Evolutionary conservation across 1,140 invertebrate genomes (phyloP).

Genomic region (Eriocheir sinensis): DNA sequence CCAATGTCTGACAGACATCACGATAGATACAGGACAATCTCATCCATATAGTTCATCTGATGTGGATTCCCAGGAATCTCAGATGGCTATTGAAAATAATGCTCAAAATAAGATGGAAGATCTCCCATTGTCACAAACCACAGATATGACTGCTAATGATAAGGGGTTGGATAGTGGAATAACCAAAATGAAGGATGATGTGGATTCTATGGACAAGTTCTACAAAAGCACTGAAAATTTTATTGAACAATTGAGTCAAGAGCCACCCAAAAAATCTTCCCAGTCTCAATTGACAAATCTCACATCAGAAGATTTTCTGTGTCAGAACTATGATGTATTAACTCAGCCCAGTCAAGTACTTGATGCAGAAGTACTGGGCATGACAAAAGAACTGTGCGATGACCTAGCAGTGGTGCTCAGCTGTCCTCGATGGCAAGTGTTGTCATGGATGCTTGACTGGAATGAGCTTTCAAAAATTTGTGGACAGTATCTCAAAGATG

Average conservation of each 20-base stretch:
- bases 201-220: conserved; percentile 75
- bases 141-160: conserved; percentile 58
- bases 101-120: conserved; percentile 55
- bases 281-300: conserved; percentile 57
- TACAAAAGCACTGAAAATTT: conserved; percentile 81
- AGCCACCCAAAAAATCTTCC: conserved; percentile 59
- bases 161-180: conserved; percentile 62
- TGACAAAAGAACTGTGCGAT: conserved; percentile 85
- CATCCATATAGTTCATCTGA: conserved; percentile 79
- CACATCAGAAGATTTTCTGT: background rate
- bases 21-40: conserved; percentile 83
- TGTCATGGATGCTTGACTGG: conserved; percentile 86
- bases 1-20: conserved; percentile 83
- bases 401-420: conserved; percentile 85
- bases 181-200: conserved; percentile 70
- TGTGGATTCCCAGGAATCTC: conserved; percentile 58
- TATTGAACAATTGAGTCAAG: conserved; percentile 82
- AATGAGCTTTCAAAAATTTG: conserved; percentile 84
- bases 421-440: conserved; percentile 85
- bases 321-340: conserved; percentile 82
- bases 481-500: conserved; percentile 85
- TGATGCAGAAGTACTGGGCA: conserved; percentile 83
- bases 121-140: conserved; percentile 62
- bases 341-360: conserved; percentile 83
- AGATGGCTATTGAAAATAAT: conserved; percentile 56